These are phyloP conservation scores for Chrysochloris asiatica DNA, from an alignment of 2,113 vertebrate genomes.

Conservation along the genomic window DNA sequence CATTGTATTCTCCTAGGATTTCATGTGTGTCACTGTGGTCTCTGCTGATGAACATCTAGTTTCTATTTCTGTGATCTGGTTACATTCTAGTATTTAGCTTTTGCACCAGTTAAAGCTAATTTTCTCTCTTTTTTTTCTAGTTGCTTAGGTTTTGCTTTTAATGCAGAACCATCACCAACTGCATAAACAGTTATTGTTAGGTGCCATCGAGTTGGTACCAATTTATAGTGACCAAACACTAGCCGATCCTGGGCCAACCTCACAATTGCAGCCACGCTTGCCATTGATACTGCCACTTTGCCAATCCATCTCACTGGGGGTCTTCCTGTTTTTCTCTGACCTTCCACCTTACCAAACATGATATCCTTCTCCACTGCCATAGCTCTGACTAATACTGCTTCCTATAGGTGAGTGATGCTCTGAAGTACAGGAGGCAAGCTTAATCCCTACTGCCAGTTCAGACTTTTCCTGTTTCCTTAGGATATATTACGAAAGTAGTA, in stretches of 20 bases:
- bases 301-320: too few relatives aligned
- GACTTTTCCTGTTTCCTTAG: background rate
- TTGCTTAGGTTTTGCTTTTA: background rate
- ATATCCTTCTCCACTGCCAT: too few relatives aligned
- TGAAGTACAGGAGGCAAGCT: background rate
- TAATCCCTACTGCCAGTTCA: too few relatives aligned
- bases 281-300: too few relatives aligned
- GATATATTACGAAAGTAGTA: background rate
- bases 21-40: background rate
- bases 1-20: background rate
- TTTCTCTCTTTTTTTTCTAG: constrained; percentile 6
- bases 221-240: too few relatives aligned
- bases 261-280: too few relatives aligned
- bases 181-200: too few relatives aligned
- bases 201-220: too few relatives aligned
- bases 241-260: too few relatives aligned
- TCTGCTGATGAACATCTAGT: background rate
- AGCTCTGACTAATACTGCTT: background rate
- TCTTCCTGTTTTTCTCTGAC: too few relatives aligned
- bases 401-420: fast-evolving
- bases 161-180: background rate
- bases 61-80: background rate
- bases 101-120: background rate
- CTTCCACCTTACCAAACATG: too few relatives aligned
- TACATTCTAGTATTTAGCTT: background rate